Percentiles rank a stretch among this genome's conserved stretches.
phyloP scores from a whole-genome alignment of 2,797 vertebrate species.

The Nasua narica region DNA sequence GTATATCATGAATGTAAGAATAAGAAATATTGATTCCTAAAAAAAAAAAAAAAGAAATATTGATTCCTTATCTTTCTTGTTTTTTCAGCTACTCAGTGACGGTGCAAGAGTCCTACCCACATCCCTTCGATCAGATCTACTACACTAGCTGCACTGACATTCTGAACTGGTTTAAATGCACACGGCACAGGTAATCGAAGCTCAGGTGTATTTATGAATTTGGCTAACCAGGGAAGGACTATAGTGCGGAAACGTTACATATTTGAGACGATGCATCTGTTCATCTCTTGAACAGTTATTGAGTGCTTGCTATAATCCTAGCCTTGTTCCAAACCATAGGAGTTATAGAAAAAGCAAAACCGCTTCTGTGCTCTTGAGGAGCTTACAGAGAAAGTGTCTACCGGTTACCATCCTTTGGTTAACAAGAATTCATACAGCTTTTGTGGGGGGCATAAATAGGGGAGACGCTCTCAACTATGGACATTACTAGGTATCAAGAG shows the following conservation, averaged over 20 bases:
- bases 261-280: background rate
- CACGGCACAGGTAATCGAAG: slow-evolving; percentile 92
- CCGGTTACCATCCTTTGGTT: background rate
- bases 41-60: background rate
- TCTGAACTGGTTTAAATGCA: slow-evolving; percentile 99
- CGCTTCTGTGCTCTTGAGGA: background rate
- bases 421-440: background rate
- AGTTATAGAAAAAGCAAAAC: background rate
- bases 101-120: slow-evolving; percentile 95
- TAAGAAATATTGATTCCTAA: background rate
- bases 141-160: slow-evolving; percentile 98
- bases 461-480: background rate
- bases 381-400: background rate
- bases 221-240: background rate
- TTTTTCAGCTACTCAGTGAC: slow-evolving; percentile 93
- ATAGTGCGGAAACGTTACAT: background rate
- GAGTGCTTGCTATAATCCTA: background rate
- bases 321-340: background rate
- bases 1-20: background rate
- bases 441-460: no score
- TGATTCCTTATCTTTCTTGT: slow-evolving; percentile 45
- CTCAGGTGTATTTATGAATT: background rate
- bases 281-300: background rate
- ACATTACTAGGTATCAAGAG: background rate
- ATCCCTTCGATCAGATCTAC: slow-evolving; percentile 96